Conservation (phyloP, 1,140 invertebrate species). For the Zaprionus ornatus region DNA sequence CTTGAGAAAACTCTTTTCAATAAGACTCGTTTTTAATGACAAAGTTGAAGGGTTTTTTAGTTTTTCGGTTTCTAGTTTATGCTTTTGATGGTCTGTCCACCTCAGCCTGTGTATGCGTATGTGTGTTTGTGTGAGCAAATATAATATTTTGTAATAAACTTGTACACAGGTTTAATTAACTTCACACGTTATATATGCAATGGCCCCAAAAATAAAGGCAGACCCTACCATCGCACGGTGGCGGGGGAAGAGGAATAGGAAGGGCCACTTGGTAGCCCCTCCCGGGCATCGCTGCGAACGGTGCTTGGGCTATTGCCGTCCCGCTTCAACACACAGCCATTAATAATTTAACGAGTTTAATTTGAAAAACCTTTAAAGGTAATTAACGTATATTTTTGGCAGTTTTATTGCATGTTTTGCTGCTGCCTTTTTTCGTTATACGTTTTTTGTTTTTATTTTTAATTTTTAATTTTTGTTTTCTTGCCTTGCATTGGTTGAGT, state of each 20-base stretch:
- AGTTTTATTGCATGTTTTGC: conserved; percentile 75
- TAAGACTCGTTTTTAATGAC: not conserved
- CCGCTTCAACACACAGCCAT: conserved; percentile 40
- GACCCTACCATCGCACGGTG: not conserved
- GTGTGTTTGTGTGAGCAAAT: conserved; percentile 62
- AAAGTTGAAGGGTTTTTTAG: conserved; percentile 6
- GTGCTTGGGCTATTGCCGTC: conserved; percentile 42
- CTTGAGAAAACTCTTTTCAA: conserved; percentile 2
- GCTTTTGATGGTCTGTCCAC: conserved; percentile 27
- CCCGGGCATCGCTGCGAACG: conserved; percentile 49
- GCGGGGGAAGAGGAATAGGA: not conserved
- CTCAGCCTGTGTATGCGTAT: conserved; percentile 15
- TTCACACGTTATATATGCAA: conserved; percentile 74
- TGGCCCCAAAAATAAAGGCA: conserved; percentile 32
- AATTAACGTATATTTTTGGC: conserved; percentile 82
- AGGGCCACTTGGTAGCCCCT: not conserved
- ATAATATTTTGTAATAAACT: conserved; percentile 81
- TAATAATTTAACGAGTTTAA: conserved; percentile 82
- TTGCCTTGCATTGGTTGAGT: conserved; percentile 60
- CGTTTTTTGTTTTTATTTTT: conserved; percentile 7
- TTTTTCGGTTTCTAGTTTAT: conserved; percentile 11
- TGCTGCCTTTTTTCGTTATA: conserved; percentile 26
- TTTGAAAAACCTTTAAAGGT: conserved; percentile 82
- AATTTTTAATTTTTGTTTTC: conserved; percentile 31
- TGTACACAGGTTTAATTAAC: conserved; percentile 78